These are phyloP conservation scores for Helicolenus hilgendorfi DNA, from an alignment of 2,797 vertebrate species.

Conservation along the genomic window DNA sequence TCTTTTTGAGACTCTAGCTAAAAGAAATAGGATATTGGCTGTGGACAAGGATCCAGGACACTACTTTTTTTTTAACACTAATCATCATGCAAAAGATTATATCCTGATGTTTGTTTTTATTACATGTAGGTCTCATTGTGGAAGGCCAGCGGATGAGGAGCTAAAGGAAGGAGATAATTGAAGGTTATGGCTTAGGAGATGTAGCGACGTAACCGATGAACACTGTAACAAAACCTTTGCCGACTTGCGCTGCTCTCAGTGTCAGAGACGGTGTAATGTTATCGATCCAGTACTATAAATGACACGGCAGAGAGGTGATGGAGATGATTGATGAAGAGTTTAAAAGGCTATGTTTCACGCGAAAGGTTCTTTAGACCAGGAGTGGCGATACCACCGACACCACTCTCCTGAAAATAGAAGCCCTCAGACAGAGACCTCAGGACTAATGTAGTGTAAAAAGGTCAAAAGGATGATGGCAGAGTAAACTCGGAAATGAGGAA, in stretches of 20 bases:
- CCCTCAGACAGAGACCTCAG: neutral
- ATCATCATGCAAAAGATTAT: neutral
- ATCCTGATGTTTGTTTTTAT: neutral
- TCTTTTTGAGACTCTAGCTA: neutral
- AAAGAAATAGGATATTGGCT: neutral
- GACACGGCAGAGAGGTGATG: constrained; percentile 19
- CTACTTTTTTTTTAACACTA: constrained; percentile 5
- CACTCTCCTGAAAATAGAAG: constrained; percentile 41
- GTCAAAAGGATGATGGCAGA: neutral
- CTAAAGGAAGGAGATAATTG: neutral
- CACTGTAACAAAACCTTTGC: constrained; percentile 42
- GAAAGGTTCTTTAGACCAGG: constrained; percentile 27
- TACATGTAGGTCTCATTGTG: neutral
- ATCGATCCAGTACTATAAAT: constrained; percentile 45
- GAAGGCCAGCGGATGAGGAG: neutral
- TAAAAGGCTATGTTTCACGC: constrained; percentile 30
- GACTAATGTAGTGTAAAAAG: constrained; percentile 3
- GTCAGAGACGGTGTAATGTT: constrained; percentile 29
- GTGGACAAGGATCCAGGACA: neutral
- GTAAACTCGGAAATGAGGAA: neutral
- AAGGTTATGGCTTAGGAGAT: constrained; percentile 28
- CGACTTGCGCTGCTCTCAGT: constrained; percentile 10
- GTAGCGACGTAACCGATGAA: constrained; percentile 22
- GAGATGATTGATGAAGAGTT: constrained; percentile 32
- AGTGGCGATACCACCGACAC: neutral